A percentile compares a stretch with the other conserved stretches of the same genome.
phyloP scores from a whole-genome alignment of 2,113 vertebrate species.

The Siniperca knerii region DNA sequence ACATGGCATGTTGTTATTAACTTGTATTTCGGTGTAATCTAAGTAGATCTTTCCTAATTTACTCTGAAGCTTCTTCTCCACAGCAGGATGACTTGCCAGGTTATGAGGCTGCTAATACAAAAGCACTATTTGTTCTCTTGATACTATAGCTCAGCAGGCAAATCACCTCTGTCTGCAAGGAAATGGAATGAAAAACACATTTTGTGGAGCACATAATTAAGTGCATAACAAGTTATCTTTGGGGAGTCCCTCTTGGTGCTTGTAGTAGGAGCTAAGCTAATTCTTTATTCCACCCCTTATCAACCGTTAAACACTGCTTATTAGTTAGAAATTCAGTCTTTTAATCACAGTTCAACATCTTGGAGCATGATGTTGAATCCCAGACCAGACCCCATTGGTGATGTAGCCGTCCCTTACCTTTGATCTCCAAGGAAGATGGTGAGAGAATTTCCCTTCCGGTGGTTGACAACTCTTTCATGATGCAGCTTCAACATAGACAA shows the following conservation, averaged over 20 bases:
- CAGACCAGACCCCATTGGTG: neutral
- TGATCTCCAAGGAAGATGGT: neutral
- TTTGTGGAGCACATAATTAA: slow-evolving; percentile 14
- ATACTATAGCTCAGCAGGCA: neutral
- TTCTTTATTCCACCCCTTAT: slow-evolving; percentile 8
- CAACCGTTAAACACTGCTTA: neutral
- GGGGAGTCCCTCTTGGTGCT: neutral
- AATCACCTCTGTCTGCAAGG: neutral
- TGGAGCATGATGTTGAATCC: neutral
- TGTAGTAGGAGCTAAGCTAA: neutral
- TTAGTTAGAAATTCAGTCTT: neutral
- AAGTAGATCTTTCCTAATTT: neutral
- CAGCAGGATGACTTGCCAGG: neutral
- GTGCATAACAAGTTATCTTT: slow-evolving; percentile 1
- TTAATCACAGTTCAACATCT: neutral
- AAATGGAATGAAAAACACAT: slow-evolving; percentile 8
- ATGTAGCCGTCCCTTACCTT: neutral
- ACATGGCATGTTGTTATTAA: neutral
- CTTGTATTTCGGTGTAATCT: neutral
- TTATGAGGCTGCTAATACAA: slow-evolving; percentile 8
- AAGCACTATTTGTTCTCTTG: neutral
- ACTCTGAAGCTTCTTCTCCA: neutral
- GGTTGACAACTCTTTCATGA: neutral
- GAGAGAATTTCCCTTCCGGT: neutral
- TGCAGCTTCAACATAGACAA: neutral